Evolutionary conservation across 2,113 vertebrate genomes (phyloP), one percentile per base, ranked within the genome.

Genomic region (Callopanchax toddi): DNA sequence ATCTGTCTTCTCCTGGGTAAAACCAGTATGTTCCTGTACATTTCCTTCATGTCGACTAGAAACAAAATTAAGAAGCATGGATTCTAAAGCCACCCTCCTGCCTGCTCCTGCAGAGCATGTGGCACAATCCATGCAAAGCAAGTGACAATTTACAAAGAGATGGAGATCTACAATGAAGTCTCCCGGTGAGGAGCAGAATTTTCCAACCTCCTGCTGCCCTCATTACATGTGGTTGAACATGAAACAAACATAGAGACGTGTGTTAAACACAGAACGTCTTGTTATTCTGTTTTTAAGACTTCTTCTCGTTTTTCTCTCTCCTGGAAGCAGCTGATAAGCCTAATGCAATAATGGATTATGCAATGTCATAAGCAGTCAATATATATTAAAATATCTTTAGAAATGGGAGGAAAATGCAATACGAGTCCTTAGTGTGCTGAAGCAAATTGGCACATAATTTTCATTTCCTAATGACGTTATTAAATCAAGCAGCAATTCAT

Each of bases 91-190:
- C 7, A 1, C 36, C 63, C 16, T 9, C 52, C 60, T 18, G n/a
- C 32, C 15, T 11, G 11, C 50, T 44, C 58, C 57, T 3, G 44
- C 39, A 2, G 42, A 62, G 61, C 37, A 5, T 0, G 4, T 0
- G 2, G 60, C 64, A 37, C 17, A 3, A 42, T 29, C 0, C 26
- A 15, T 2, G 8, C 45, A 2, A 45, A 2, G 5, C 54, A 46
- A 26, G 25, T 32, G 54, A 81, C 69, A 49, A 58, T 69, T 73
- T 57, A 65, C 60, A 58, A 36, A 60, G 44, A 62, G 49, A 60
- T 5, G 22, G 10, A 50, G 66, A 64, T 54, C 54, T 17, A 1
- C 56, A 67, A 57, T 5, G 40, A 74, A 45, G 50, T 43, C 40
- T 73, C 52, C 6, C 25, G 17, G 53, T 1, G 58, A 73, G 59